phyloP scores from a whole-genome alignment of 2,797 vertebrate species.

The Margarornis squamiger region DNA sequence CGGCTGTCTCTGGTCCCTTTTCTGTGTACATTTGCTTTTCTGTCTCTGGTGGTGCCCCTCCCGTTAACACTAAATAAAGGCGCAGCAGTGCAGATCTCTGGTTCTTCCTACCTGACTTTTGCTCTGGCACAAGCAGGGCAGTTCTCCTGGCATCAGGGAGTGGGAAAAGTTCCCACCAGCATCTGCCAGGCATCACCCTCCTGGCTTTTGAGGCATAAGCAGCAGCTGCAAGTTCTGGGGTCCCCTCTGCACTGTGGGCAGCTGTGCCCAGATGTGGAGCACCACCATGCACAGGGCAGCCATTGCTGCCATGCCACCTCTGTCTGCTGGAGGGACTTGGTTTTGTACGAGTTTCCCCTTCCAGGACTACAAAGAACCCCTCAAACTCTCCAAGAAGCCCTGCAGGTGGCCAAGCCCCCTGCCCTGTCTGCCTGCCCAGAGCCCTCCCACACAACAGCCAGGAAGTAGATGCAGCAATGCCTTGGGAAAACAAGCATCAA shows the following conservation, averaged over 20 bases:
- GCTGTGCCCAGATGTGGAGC: not conserved
- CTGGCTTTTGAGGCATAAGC: not conserved
- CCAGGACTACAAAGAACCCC: not conserved
- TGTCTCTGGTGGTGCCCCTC: not conserved
- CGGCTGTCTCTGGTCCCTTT: not conserved
- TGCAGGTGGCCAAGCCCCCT: not conserved
- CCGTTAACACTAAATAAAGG: conserved; percentile 36
- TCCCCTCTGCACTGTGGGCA: not conserved
- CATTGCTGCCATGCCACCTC: not conserved
- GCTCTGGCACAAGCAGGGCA: rapidly evolving
- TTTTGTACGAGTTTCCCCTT: not conserved
- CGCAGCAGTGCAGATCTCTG: rapidly evolving
- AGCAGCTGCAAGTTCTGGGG: not conserved
- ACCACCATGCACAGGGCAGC: not conserved
- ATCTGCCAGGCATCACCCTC: not conserved
- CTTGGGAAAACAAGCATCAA: not conserved
- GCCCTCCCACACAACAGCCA: not conserved
- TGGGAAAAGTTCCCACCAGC: not conserved
- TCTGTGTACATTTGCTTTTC: not conserved
- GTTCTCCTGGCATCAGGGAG: not conserved
- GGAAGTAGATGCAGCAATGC: not conserved
- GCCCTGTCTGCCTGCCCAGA: not conserved
- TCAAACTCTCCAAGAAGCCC: not conserved
- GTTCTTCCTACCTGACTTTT: not conserved
- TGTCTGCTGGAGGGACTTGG: not conserved